phyloP scores from a whole-genome alignment of 2,888 invertebrate species.

The Drosophila merina region DNA sequence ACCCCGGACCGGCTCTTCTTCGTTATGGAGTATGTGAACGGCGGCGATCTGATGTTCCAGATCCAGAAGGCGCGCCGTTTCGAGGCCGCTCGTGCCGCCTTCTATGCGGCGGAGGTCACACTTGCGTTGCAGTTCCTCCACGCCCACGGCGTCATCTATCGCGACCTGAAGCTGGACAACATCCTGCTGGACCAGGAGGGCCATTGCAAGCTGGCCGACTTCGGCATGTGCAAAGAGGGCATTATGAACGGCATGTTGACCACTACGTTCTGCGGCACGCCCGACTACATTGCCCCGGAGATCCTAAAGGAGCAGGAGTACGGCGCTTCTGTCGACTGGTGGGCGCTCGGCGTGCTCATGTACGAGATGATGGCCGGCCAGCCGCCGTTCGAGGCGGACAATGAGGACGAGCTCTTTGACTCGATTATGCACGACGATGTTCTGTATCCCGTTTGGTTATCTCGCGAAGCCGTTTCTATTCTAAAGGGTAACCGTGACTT shows the following conservation, averaged over 20 bases:
- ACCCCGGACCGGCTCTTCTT: constrained; percentile 98
- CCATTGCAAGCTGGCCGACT: constrained; percentile 96
- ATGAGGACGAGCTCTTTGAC: constrained; percentile 99
- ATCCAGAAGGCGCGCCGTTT: constrained; percentile 99
- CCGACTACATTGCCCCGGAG: constrained; percentile 99
- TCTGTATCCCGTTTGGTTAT: constrained; percentile 98
- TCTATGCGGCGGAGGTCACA: constrained; percentile 99
- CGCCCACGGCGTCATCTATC: constrained; percentile 98
- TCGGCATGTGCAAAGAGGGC: constrained; percentile 97
- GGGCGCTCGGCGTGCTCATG: constrained; percentile 99
- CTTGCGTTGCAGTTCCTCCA: constrained; percentile 98
- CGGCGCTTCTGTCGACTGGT: constrained; percentile 96
- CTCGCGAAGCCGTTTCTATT: constrained; percentile 95
- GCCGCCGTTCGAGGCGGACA: constrained; percentile 99
- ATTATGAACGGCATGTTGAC: constrained; percentile 92
- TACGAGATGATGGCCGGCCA: constrained; percentile 99
- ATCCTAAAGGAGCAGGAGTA: constrained; percentile 97
- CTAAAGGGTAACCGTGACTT: constrained; percentile 87
- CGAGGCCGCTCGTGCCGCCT: constrained; percentile 95
- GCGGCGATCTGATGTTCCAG: constrained; percentile 99
- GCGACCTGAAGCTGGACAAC: constrained; percentile 99
- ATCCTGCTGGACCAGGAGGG: constrained; percentile 98
- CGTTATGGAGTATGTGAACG: constrained; percentile 99
- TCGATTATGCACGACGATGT: constrained; percentile 99
- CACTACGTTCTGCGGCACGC: constrained; percentile 99